Evolutionary conservation across 2,113 vertebrate species (phyloP), one percentile per base, ranked within the genome.

Genomic region (Planiliza haematocheilus): DNA sequence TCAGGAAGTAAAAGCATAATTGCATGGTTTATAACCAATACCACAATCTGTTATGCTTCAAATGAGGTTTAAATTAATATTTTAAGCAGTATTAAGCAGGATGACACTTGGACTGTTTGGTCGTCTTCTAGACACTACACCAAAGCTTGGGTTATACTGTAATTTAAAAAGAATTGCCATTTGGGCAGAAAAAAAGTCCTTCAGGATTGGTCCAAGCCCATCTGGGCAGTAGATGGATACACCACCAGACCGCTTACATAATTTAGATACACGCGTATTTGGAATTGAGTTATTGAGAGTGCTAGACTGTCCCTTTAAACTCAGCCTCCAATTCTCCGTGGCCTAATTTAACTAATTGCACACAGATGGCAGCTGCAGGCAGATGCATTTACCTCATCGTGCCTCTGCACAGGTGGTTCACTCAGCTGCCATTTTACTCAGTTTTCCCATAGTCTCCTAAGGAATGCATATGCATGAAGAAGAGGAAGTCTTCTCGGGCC

Each of bases 331-430:
- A 49, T 59, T 83, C 84, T 79, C 77, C 65, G 20, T 72, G 74
- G 79, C 62, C 74, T 85, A 72, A 83, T 90, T 86, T 78, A 67
- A 59, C 73, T 89, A 90, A 90, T 90, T 79, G 66, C 75, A 70
- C 75, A 79, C 91, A 91, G 89, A 90, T 91, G 91, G 84, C 78
- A 56, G 68, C 77, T 77, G 74, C 74, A 80, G 61, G 67, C 79
- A 77, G 67, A 84, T 81, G 81, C 79, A 60, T 65, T 86, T 70
- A 83, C 74, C 77, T 59, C 74, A 74, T 69, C 38, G 48, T 72
- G 69, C 69, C 72, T 84, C 62, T 41, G 55, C 84, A 83, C 86
- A 90, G 86, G 82, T 91, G 88, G 64, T 72, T 86, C 66, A 49
- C 70, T 85, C 80, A 81, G 80, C 61, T 79, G 66, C 71, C 46